Evolutionary conservation across 2,888 invertebrate species (phyloP).

Genomic region (Dinocampus coccinellae): DNA sequence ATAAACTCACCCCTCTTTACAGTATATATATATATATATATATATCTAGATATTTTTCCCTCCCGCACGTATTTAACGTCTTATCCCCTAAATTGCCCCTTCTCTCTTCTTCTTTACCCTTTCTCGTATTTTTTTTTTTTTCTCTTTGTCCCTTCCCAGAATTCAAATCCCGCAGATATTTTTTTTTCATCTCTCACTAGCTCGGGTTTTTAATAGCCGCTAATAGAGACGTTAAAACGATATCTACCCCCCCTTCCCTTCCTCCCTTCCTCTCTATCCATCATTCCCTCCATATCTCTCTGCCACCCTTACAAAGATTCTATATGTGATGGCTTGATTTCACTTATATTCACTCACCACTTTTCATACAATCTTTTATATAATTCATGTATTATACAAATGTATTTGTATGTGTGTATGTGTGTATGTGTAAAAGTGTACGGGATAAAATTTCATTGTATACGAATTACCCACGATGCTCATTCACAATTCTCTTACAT

Average conservation of each 20-base stretch:
- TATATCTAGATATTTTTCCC: slow-evolving; percentile 23
- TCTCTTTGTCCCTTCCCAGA: slow-evolving; percentile 31
- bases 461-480: slow-evolving; percentile 54
- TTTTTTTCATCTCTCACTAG: slow-evolving; percentile 39
- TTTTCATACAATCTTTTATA: slow-evolving; percentile 29
- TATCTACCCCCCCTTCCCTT: slow-evolving; percentile 58
- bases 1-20: slow-evolving; percentile 28
- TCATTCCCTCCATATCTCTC: slow-evolving; percentile 47
- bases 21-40: too few relatives aligned
- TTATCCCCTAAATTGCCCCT: too few relatives aligned
- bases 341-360: slow-evolving; percentile 23
- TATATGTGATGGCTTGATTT: slow-evolving; percentile 30
- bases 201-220: slow-evolving; percentile 67
- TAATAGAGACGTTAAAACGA: slow-evolving; percentile 70
- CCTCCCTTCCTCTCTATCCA: slow-evolving; percentile 45
- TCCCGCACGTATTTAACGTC: slow-evolving; percentile 14
- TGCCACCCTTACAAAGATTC: neutral
- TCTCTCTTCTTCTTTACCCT: slow-evolving; percentile 26
- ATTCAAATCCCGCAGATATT: slow-evolving; percentile 24
- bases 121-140: slow-evolving; percentile 39
- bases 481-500: slow-evolving; percentile 51
- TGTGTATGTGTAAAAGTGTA: neutral
- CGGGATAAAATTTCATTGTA: neutral
- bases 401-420: neutral
- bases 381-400: neutral